Evolutionary conservation across 2,113 vertebrate genomes (phyloP).

Genomic region (Spea multiplicata): DNA sequence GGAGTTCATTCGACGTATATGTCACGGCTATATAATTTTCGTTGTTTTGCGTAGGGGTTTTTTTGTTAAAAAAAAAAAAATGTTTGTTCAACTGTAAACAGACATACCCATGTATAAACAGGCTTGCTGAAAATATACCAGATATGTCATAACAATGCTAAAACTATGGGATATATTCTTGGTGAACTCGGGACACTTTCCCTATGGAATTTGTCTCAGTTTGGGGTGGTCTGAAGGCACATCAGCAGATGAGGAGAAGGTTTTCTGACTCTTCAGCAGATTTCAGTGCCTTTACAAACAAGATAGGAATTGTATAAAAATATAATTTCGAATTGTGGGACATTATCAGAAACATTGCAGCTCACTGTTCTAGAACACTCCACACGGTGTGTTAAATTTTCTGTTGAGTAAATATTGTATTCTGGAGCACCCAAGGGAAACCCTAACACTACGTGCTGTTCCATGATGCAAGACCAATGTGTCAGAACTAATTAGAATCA

Average conservation of each 20-base stretch:
- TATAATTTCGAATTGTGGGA: constrained; percentile 24
- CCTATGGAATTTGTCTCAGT: constrained; percentile 33
- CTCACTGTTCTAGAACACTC: constrained; percentile 34
- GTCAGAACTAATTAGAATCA: constrained; percentile 71
- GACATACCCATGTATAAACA: constrained; percentile 40
- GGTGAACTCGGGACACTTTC: constrained; percentile 30
- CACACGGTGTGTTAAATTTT: constrained; percentile 63
- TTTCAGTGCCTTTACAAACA: background rate
- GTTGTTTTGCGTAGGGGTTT: background rate
- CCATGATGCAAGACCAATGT: constrained; percentile 62
- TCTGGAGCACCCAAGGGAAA: constrained; percentile 59
- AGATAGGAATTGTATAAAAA: background rate
- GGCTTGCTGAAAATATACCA: constrained; percentile 29
- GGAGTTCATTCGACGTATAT: background rate
- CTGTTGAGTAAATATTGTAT: constrained; percentile 70
- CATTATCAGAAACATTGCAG: constrained; percentile 30
- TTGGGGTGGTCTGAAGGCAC: constrained; percentile 15
- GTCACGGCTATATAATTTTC: constrained; percentile 20
- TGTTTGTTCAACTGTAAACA: constrained; percentile 34
- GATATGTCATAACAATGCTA: constrained; percentile 42
- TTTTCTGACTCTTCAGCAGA: background rate
- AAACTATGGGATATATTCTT: constrained; percentile 21
- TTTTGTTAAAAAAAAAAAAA: constrained; percentile 13
- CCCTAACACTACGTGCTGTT: constrained; percentile 57
- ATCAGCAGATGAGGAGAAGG: background rate